Conservation (phyloP, 37 sponge, comb jelly and placozoan species). For the Bolinopsis microptera region DNA sequence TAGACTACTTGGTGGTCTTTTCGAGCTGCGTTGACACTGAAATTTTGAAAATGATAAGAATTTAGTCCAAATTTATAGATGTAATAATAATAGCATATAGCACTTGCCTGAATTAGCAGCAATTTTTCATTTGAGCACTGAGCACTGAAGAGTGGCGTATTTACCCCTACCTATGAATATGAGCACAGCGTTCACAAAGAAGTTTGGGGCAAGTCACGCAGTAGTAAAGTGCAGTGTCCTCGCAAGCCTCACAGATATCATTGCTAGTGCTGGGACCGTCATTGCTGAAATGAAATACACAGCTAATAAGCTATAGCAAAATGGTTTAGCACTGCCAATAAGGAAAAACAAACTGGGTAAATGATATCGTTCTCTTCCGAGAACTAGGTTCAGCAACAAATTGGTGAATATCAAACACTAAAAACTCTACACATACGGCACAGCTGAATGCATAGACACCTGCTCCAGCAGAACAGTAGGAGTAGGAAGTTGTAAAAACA, state of each 20-base stretch:
- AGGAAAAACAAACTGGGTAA: too few species aligned
- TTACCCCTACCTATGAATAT: constrained; percentile 42
- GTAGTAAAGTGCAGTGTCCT: constrained; percentile 58
- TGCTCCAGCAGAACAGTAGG: too few species aligned
- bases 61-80: too few species aligned
- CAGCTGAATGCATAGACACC: too few species aligned
- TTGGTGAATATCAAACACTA: too few species aligned
- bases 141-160: too few species aligned
- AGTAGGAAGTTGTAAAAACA: too few species aligned
- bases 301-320: neutral
- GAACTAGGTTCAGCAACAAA: too few species aligned
- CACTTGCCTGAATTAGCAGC: too few species aligned
- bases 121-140: too few species aligned
- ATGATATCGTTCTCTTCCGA: neutral
- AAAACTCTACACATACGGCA: too few species aligned
- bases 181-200: constrained; percentile 61
- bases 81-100: too few species aligned
- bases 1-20: constrained; percentile 49
- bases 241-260: constrained; percentile 54
- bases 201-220: constrained; percentile 49
- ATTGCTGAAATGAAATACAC: constrained; percentile 9
- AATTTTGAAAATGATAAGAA: neutral
- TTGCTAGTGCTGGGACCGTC: neutral
- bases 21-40: constrained; percentile 3
- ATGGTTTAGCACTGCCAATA: neutral